Base-by-base conservation (phyloP, 2,888 invertebrate species). In the Hirtodrosophila alboralis region DNA sequence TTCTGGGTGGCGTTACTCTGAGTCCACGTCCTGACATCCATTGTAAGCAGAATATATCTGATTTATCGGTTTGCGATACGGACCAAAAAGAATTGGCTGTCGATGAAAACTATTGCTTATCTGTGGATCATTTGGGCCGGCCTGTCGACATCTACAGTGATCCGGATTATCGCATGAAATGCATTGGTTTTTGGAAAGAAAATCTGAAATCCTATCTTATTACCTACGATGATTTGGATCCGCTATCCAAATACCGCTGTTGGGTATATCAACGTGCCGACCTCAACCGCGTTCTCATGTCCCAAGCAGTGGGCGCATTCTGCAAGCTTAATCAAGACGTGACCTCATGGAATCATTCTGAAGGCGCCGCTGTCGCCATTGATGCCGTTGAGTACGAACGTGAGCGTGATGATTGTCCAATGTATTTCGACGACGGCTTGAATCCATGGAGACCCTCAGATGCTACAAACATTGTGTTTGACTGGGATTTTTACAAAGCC, bases 251-350 rank as follows among this genome's bases (percentile, higher is more conserved):
- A 89, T 99, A 98, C 90, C 94, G 98, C 81, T 99, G 98, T 89
- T 99, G 98, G 98, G 98, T 98, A 33, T 98, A 98, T 91, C 98
- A 98, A 90, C 93, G 98, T 84, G 95, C 97, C 40, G 98, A 98
- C 92, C 93, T 98, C 73, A 98, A 98, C 87, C 92, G 94, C 89
- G 94, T 98, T 81, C 91, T 94, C 9, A 94, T 95, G 93, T 96
- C 96, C 0, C 93, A 95, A 90, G 96, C 98, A 0, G 94, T 97
- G 49, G 98, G 98, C 3, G 96, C 98, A 0, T 97, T 95, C 84
- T 99, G 98, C 88, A 95, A 96, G 86, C 91, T 97, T 13, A 94
- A 94, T 49, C 98, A 99, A 91, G 96, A 96, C 79, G 97, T 98
- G 0, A 94, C 94, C 1, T 97, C 97, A 37, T 95, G 93, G 92